phyloP scores from a whole-genome alignment of 2,113 vertebrate genomes.

The Corythornis vintsioides region DNA sequence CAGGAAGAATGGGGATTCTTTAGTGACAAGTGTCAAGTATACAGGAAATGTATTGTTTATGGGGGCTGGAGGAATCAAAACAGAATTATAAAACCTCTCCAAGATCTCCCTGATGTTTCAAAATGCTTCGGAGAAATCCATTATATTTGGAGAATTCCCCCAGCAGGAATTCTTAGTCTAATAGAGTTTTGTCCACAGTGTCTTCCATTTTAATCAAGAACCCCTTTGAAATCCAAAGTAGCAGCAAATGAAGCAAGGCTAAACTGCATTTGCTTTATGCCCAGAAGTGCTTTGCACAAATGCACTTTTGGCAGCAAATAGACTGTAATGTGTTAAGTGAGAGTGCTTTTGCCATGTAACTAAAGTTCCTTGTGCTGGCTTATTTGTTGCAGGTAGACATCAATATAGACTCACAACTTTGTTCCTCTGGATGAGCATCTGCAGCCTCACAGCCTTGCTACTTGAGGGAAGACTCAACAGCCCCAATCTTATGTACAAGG shows the following conservation, averaged over 20 bases:
- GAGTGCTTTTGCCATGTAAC: not conserved
- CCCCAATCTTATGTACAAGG: rapidly evolving
- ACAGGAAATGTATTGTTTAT: conserved; percentile 5
- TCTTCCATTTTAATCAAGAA: not conserved
- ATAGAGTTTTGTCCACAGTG: not conserved
- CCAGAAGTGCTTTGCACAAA: not conserved
- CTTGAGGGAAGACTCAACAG: not conserved
- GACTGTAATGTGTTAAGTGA: rapidly evolving
- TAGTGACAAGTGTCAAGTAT: not conserved
- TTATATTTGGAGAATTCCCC: not conserved
- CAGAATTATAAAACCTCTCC: conserved; percentile 8
- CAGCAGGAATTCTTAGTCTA: not conserved
- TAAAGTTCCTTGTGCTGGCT: not conserved
- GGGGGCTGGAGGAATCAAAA: conserved; percentile 9
- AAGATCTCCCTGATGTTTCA: not conserved
- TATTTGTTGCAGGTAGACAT: not conserved
- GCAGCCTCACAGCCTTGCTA: not conserved
- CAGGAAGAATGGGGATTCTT: conserved; percentile 18
- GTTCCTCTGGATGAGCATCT: not conserved
- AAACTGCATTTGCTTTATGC: rapidly evolving
- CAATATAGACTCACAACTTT: not conserved
- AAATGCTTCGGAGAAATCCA: conserved; percentile 10
- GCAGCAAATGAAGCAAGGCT: not conserved
- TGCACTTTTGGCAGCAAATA: not conserved
- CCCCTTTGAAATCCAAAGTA: not conserved